Base-by-base conservation (phyloP, 2,888 invertebrate species). In the Cacoxenus indagator region DNA sequence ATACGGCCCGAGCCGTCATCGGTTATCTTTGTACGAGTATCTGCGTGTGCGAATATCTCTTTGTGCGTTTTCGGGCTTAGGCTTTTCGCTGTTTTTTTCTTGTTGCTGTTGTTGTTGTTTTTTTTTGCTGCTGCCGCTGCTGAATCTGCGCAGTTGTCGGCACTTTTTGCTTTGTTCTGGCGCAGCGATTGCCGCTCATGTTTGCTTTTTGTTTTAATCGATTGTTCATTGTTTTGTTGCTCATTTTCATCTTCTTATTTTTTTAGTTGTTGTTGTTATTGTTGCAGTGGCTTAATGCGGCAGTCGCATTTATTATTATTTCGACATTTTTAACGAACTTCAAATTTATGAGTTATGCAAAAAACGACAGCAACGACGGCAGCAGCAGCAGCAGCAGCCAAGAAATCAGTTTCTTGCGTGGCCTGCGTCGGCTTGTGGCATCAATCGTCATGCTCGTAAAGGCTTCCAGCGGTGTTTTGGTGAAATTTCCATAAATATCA, bases 281-380 rank as follows among this genome's bases (percentile, higher is more conserved):
- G 62, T 24, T 64, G 70, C 64, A 70, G 72, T 64, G 69, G 70
- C 81, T 79, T 82, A 82, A 83, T 78, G 76, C 78, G 80, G 78
- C 76, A 81, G 77, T 75, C 77, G 81, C 81, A 82, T 84, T 85
- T 79, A 82, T 84, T 78, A 83, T 84, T 82, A 78, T 82, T 84
- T 84, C 84, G 82, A 82, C 84, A 84, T 82, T 84, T 84, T 84
- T 80, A 84, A 85, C 78, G 81, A 80, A 83, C 76, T 73, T 77
- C 61, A 78, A 84, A 85, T 85, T 85, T 85, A 85, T 85, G 86
- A 79, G 83, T 78, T 78, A 81, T 78, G 78, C 82, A 82, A 81
- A 70, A 75, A 69, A 76, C 59, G 68, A 66, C 61, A 48, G 8
- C 59, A 66, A 57, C 54, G 65, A 73, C 62, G 59, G 65, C 61